Evolutionary conservation across 2,797 vertebrate genomes (phyloP).

Genomic region (Florisuga fusca): DNA sequence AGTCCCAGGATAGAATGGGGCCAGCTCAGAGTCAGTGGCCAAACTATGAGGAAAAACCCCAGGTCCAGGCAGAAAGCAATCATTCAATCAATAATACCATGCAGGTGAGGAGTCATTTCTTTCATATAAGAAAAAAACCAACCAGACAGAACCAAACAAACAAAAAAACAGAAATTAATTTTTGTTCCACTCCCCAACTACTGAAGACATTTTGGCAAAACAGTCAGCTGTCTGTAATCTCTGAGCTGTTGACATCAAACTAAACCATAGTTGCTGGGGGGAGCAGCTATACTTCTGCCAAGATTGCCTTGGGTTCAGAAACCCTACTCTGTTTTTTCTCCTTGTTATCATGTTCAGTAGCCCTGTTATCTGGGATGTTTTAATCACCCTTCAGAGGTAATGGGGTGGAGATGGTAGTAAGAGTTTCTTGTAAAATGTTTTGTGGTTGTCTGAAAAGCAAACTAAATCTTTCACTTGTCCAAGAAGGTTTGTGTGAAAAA

Average conservation of each 20-base stretch:
- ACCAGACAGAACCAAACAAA: too few species aligned
- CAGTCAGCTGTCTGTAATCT: background rate
- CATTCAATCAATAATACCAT: constrained; percentile 80
- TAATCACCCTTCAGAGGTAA: background rate
- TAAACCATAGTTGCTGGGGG: background rate
- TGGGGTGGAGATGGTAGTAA: background rate
- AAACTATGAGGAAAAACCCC: constrained; percentile 86
- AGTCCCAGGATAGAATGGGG: constrained; percentile 89
- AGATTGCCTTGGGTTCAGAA: background rate
- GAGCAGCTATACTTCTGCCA: background rate
- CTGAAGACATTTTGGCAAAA: background rate
- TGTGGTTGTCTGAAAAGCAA: background rate
- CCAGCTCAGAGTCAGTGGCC: constrained; percentile 87
- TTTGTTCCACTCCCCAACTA: background rate
- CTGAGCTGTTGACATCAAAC: background rate
- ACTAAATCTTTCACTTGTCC: background rate
- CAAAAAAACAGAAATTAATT: background rate
- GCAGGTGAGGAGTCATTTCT: constrained; percentile 83
- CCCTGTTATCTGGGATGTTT: background rate
- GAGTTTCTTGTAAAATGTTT: background rate
- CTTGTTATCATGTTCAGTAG: background rate
- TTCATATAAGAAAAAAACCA: background rate
- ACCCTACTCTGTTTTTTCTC: background rate
- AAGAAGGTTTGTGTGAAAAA: background rate
- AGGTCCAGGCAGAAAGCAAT: constrained; percentile 81